Percentiles rank a stretch among this genome's conserved stretches.
phyloP scores from a whole-genome alignment of 1,140 invertebrate species.

The Drosophila sechellia region DNA sequence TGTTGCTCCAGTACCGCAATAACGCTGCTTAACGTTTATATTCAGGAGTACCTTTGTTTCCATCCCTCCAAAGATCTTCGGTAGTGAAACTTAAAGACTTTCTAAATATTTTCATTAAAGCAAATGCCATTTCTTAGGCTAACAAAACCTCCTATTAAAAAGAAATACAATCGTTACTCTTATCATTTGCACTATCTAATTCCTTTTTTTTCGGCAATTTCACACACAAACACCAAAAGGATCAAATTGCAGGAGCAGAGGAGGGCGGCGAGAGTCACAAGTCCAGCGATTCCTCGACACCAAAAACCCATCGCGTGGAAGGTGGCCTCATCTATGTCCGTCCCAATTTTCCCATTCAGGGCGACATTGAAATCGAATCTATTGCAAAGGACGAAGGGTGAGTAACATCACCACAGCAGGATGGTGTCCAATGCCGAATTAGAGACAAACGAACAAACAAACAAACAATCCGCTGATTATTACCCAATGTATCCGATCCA shows the following conservation, averaged over 20 bases:
- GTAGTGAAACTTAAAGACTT: no score
- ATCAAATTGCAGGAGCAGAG: conserved; percentile 46
- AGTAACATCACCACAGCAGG: conserved; percentile 29
- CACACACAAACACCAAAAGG: conserved; percentile 52
- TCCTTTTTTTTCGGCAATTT: conserved; percentile 6
- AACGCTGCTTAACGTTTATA: not conserved
- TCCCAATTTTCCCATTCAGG: conserved; percentile 75
- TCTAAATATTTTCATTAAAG: no score
- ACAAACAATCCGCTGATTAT: conserved; percentile 32
- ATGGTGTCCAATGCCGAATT: conserved; percentile 4
- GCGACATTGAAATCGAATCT: conserved; percentile 75
- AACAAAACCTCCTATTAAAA: not conserved
- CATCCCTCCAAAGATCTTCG: not conserved
- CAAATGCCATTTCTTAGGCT: no score
- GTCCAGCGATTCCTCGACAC: conserved; percentile 20
- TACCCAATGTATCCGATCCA: conserved; percentile 30
- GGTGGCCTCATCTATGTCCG: conserved; percentile 78
- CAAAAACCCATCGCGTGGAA: conserved; percentile 72
- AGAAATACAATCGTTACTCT: conserved; percentile 2
- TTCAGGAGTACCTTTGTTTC: conserved; percentile 5
- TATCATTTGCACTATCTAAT: conserved; percentile 39
- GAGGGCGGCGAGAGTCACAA: conserved; percentile 22
- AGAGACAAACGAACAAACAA: conserved; percentile 39
- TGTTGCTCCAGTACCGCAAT: conserved; percentile 50
- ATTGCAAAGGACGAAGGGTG: conserved; percentile 83